These are phyloP conservation scores for Andricus curvator DNA, from an alignment of 2,888 invertebrate species.

Conservation along the genomic window DNA sequence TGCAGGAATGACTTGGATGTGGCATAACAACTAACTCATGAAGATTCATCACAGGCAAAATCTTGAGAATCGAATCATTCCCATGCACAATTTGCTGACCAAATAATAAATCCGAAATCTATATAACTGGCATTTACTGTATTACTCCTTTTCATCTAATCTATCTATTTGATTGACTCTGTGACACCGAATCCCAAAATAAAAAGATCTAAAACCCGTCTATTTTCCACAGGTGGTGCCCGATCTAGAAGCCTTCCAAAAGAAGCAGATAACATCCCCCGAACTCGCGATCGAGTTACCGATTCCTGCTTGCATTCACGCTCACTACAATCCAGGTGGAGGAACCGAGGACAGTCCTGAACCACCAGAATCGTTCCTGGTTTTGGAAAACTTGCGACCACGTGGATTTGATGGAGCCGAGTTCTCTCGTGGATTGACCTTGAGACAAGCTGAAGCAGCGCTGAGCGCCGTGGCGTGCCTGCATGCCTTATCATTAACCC, in stretches of 20 bases:
- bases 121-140: no score
- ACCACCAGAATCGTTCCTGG: constrained; percentile 84
- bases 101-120: no score
- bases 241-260: constrained; percentile 83
- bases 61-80: no score
- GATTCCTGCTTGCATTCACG: constrained; percentile 86
- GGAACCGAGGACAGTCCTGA: constrained; percentile 75
- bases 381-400: constrained; percentile 87
- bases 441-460: constrained; percentile 84
- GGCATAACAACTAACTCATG: no score
- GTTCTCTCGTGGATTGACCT: constrained; percentile 85
- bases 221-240: constrained; percentile 82
- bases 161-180: no score
- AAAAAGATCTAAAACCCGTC: not conserved
- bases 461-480: constrained; percentile 86
- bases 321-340: constrained; percentile 81
- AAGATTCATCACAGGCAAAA: no score
- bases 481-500: constrained; percentile 86
- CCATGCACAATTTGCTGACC: no score
- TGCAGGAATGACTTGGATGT: no score
- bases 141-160: no score
- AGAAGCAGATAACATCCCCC: constrained; percentile 72
- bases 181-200: no score
- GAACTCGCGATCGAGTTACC: constrained; percentile 80
- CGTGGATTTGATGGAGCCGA: constrained; percentile 84